Evolutionary conservation across 2,113 vertebrate species (phyloP).

Genomic region (Isichthys henryi): DNA sequence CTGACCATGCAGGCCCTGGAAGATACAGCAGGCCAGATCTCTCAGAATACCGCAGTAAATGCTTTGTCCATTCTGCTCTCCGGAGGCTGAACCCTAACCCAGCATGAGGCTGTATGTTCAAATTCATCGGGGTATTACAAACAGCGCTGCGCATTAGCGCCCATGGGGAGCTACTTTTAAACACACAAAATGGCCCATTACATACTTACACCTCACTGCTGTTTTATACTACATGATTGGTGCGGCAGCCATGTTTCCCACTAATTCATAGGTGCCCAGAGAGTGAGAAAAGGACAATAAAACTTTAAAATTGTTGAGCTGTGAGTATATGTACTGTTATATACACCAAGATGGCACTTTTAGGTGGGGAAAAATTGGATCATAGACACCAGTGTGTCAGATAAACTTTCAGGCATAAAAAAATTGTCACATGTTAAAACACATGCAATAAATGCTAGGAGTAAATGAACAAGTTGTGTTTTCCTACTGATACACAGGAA

Average conservation of each 20-base stretch:
- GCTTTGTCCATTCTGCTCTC: background rate
- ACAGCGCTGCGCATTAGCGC: slow-evolving; percentile 29
- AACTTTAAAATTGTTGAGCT: background rate
- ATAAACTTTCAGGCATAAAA: background rate
- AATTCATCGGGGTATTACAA: slow-evolving; percentile 44
- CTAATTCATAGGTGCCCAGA: background rate
- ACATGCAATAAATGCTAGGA: background rate
- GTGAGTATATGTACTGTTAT: background rate
- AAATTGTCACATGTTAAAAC: background rate
- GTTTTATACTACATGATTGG: background rate
- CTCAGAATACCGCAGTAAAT: background rate
- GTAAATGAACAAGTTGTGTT: background rate
- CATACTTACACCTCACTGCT: background rate
- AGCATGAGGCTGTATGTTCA: slow-evolving; percentile 39
- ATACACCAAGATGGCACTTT: background rate
- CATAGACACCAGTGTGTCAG: background rate
- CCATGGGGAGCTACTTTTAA: background rate
- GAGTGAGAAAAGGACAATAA: background rate
- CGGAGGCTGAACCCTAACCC: background rate
- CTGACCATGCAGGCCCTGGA: background rate
- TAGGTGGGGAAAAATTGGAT: background rate
- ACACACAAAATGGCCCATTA: background rate
- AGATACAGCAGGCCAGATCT: background rate
- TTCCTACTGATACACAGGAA: background rate
- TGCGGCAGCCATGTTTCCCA: background rate